Conservation (phyloP, 2,797 vertebrate species). For the Botia almorhae region DNA sequence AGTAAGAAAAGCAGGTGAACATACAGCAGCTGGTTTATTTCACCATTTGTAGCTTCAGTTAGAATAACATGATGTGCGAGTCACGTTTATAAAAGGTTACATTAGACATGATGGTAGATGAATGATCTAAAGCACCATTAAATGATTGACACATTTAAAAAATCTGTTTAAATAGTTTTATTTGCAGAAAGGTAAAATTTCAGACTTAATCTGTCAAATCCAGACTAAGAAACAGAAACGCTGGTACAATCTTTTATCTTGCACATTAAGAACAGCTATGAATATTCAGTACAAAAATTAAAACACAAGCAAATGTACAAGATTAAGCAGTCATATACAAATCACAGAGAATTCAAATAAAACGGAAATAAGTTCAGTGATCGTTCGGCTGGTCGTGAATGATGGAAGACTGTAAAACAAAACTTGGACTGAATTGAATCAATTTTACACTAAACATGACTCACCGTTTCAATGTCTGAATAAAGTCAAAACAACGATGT, state of each 20-base stretch:
- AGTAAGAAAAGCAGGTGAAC: too few relatives aligned
- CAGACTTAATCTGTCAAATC: neutral
- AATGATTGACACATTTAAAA: too few relatives aligned
- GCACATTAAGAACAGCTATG: conserved; percentile 19
- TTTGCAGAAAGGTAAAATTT: conserved; percentile 23
- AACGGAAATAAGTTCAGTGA: neutral
- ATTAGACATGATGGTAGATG: too few relatives aligned
- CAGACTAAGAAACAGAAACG: conserved; percentile 21
- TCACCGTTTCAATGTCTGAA: neutral
- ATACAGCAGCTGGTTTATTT: too few relatives aligned
- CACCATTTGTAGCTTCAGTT: too few relatives aligned
- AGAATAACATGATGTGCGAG: too few relatives aligned
- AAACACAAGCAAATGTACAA: conserved; percentile 38
- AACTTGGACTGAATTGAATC: neutral
- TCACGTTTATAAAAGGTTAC: too few relatives aligned
- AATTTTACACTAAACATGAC: neutral
- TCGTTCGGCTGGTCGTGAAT: neutral
- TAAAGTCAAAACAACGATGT: neutral
- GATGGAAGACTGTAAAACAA: neutral
- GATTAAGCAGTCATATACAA: conserved; percentile 18
- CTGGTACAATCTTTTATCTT: conserved; percentile 24
- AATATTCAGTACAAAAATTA: conserved; percentile 45
- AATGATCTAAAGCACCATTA: neutral
- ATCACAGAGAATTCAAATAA: neutral
- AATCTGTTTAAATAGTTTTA: conserved; percentile 35